phyloP scores from a whole-genome alignment of 2,888 invertebrate genomes.

The Hypomecis atomaria region DNA sequence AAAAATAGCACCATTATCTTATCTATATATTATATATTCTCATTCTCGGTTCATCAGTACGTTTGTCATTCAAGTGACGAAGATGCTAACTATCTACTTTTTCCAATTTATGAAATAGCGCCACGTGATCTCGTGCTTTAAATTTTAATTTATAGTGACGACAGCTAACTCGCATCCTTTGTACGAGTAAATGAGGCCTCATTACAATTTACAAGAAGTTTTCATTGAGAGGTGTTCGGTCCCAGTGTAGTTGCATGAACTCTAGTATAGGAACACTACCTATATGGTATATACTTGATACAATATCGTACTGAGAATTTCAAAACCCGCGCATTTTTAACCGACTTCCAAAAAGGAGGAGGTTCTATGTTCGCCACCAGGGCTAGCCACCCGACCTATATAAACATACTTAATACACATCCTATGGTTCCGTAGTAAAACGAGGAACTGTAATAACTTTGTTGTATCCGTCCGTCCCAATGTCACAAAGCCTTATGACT shows the following conservation, averaged over 20 bases:
- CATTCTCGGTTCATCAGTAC: neutral
- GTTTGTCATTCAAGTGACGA: neutral
- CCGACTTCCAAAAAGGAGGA: too few relatives aligned
- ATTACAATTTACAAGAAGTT: constrained; percentile 10
- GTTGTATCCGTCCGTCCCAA: too few relatives aligned
- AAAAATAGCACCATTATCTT: neutral
- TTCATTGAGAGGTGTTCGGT: constrained; percentile 4
- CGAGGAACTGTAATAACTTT: too few relatives aligned
- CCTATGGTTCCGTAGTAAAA: too few relatives aligned
- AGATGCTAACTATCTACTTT: neutral
- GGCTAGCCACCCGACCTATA: too few relatives aligned
- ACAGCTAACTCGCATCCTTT: constrained; percentile 5
- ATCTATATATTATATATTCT: neutral
- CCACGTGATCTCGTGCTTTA: constrained; percentile 3
- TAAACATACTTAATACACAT: too few relatives aligned
- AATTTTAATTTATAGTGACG: constrained; percentile 9
- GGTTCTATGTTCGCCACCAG: too few relatives aligned
- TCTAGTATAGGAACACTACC: neutral
- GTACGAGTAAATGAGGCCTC: constrained; percentile 4
- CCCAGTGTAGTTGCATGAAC: constrained; percentile 1
- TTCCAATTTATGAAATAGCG: constrained; percentile 1
- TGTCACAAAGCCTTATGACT: too few relatives aligned
- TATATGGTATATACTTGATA: too few relatives aligned
- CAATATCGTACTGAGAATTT: too few relatives aligned
- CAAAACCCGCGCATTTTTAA: too few relatives aligned